Evolutionary conservation across 2,113 vertebrate species (phyloP).

Genomic region (Anser cygnoides): DNA sequence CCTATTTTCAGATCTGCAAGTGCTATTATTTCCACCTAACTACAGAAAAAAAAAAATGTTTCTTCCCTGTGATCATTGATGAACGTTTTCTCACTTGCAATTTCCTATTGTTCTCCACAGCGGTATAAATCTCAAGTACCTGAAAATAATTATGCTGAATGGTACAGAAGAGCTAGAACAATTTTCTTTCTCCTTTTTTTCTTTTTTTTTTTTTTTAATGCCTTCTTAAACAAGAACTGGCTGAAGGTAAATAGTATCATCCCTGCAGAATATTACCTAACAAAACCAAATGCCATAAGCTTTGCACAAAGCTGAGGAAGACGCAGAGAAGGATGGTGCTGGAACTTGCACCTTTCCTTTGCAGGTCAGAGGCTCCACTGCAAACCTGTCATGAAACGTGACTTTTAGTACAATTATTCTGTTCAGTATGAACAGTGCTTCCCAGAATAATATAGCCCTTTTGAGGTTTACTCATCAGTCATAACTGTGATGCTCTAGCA

Average conservation of each 20-base stretch:
- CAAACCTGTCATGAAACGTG: not conserved
- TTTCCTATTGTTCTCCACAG: not conserved
- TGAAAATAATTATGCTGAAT: not conserved
- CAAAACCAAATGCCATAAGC: not conserved
- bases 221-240: not conserved
- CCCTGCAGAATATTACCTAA: not conserved
- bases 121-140: not conserved
- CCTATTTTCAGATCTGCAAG: not conserved
- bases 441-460: not conserved
- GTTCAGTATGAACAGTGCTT: fast-evolving
- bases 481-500: not conserved
- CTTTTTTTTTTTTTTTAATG: not conserved
- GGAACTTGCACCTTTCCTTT: not conserved
- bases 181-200: not conserved
- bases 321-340: not conserved
- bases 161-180: not conserved
- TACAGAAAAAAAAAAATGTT: not conserved
- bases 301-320: not conserved
- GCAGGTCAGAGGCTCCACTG: not conserved
- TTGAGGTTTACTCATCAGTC: not conserved
- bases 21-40: not conserved
- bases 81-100: not conserved
- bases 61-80: not conserved
- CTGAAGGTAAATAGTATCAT: not conserved
- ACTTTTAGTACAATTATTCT: not conserved